phyloP scores from a whole-genome alignment of 2,113 vertebrate species.

The Ammodytes marinus region DNA sequence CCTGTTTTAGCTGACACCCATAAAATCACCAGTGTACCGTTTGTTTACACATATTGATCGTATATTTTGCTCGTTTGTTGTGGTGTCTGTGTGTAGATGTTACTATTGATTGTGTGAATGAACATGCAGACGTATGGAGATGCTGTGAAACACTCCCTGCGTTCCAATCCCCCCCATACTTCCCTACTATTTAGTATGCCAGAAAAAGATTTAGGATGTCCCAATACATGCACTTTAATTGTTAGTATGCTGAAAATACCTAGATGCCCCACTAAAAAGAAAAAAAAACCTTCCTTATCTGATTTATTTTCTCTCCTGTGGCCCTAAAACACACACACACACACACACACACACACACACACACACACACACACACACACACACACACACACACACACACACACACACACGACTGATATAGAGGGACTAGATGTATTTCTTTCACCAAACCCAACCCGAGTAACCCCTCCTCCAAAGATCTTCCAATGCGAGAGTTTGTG shows the following conservation, averaged over 20 bases:
- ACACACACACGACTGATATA: too few relatives aligned
- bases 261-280: too few relatives aligned
- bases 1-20: constrained; percentile 21
- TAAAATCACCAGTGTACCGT: background rate
- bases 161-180: too few relatives aligned
- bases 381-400: too few relatives aligned
- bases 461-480: constrained; percentile 31
- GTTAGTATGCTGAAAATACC: too few relatives aligned
- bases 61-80: constrained; percentile 16
- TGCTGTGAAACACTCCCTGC: constrained; percentile 2
- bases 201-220: too few relatives aligned
- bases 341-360: background rate
- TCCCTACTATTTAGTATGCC: too few relatives aligned
- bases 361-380: too few relatives aligned
- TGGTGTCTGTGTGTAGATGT: background rate
- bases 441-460: constrained; percentile 13
- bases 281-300: too few relatives aligned
- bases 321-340: too few relatives aligned
- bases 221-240: too few relatives aligned
- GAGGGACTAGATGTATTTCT: background rate
- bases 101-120: constrained; percentile 53
- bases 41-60: constrained; percentile 30
- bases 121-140: background rate
- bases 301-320: too few relatives aligned
- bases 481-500: constrained; percentile 37